These are phyloP conservation scores for Apis florea DNA, from an alignment of 1,140 invertebrate species.

Conservation along the genomic window DNA sequence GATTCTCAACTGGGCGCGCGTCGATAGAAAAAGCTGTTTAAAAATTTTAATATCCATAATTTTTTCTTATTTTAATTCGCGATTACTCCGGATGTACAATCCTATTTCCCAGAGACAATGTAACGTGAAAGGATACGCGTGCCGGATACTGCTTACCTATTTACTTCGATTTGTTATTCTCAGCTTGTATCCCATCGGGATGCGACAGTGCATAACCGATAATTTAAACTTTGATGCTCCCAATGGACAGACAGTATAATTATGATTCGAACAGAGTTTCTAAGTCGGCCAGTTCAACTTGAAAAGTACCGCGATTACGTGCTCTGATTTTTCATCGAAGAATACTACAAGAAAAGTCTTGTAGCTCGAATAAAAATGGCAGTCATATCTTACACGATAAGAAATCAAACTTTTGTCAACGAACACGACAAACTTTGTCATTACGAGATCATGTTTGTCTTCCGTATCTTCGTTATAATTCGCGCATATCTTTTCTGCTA, in stretches of 20 bases:
- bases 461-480: neutral
- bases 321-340: constrained; percentile 3
- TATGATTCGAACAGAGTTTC: constrained; percentile 1
- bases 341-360: neutral
- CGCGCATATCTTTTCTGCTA: neutral
- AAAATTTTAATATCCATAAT: too few relatives aligned
- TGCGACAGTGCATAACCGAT: neutral
- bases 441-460: neutral
- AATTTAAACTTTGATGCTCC: constrained; percentile 40
- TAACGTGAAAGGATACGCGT: neutral
- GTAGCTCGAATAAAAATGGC: neutral
- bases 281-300: constrained; percentile 6
- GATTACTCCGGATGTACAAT: neutral
- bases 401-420: neutral
- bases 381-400: neutral
- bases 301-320: constrained; percentile 17
- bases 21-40: too few relatives aligned
- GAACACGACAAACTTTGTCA: neutral
- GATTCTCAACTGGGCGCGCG: too few relatives aligned
- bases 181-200: neutral
- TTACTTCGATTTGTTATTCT: constrained; percentile 24
- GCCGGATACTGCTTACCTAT: neutral
- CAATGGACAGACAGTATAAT: neutral
- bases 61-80: neutral
- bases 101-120: neutral